Base-by-base conservation (phyloP, 2,113 vertebrate species). In the Catharus fuscescens region DNA sequence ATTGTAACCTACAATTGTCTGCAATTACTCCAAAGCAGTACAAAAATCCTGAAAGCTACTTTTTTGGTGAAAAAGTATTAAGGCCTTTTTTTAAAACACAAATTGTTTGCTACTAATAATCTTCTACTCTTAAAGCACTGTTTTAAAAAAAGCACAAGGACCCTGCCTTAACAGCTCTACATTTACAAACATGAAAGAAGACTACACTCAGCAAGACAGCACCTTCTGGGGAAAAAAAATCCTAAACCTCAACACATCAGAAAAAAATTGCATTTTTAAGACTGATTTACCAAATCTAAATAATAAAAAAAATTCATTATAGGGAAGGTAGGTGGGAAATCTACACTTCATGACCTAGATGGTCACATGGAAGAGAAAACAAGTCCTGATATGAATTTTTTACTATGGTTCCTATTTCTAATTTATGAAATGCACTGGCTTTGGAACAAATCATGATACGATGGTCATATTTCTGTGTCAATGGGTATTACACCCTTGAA, bases 1-100 rank as follows among this genome's bases (percentile, higher is more conserved):
- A 85, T 88, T 96, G 80, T 89, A 96, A 95, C 62, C 69, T 88
- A 24, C 20, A 95, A 8, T 31, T 88, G 66, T 92, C 88, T 85
- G 87, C 36, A 71, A 91, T 87, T 94, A 59, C 64, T 87, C 59
- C 88, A 91, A 83, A 90, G 88, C 47, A 92, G 82, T 88, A 93
- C n/a, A 38, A 90, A 93, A 77, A 62, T 2, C n/a, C 38, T 50
- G 31, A 72, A 79, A 76, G 7, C 8, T 72, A 71, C 25, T 56
- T 70, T 59, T 36, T 5, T 7, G 13, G 2, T 38, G 0, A 12
- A 25, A 3, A 3, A 31, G 26, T 34, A 14, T 21, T 11, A 23
- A 42, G 56, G 23, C 3, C 9, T 78, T 24, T 45, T 82, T 78
- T 62, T 10, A 7, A 25, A 81, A 53, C 12, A 44, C 4, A 36